Evolutionary conservation across 2,888 invertebrate species (phyloP), one percentile per base, ranked within the genome.

Genomic region (Abscondita cerata): DNA sequence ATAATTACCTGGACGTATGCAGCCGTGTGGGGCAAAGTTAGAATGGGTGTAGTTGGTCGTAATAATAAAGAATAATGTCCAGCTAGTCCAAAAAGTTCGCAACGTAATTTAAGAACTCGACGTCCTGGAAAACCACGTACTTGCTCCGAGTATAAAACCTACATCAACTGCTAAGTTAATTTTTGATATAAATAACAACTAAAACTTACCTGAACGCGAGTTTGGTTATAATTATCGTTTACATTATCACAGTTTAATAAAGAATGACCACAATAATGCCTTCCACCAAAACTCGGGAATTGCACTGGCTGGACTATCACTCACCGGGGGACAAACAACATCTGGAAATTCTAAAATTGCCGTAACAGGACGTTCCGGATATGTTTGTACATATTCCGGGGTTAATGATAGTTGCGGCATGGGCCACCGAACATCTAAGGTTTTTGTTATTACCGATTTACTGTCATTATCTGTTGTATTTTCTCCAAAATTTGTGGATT

Each of bases 371-470:
- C 85, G 82, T 74, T 88, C 89, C 2, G 93, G 93, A 79, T 92
- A 93, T 48, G 93, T 93, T 72, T 88, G 87, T 53, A 93, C 87
- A 70, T 88, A 87, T 72, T 90, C 89, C 2, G 92, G 91, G 58
- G 89, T 89, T 50, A 93, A 84, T 52, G 87, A 86, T 69, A 93
- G 78, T 67, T 79, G 78, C 5, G 92, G 90, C 60, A 85, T 84
- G 4, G 93, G 93, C 93, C 93, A 93, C 79, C 90, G 85, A 4
- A 93, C 93, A 72, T 93, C 92, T 72, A 93, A 84, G 60, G 87
- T 84, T 80, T 84, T 83, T 1, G 84, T 79, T 59, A 78, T 78
- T 38, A 77, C 68, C 34, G 71, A 68, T 53, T 51, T 53, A 57
- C 34, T 34, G 38, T 65, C 55, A 34, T 59, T 52, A 51, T 53